These are phyloP conservation scores for Fistularia tabacaria DNA, from an alignment of 2,797 vertebrate genomes.

Conservation along the genomic window DNA sequence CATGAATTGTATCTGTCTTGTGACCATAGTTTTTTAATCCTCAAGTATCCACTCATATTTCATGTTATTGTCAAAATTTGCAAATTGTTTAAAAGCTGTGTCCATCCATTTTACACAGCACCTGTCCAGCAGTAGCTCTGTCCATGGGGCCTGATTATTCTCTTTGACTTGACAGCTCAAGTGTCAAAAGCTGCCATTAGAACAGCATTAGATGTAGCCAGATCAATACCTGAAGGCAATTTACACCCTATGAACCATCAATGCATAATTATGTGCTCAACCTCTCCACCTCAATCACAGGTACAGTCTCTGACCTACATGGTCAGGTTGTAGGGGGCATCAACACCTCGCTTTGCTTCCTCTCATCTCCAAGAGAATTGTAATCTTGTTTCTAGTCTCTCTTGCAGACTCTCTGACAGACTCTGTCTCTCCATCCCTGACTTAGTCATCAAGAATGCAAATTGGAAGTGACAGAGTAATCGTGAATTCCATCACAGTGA, in stretches of 20 bases:
- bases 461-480: constrained; percentile 68
- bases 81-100: constrained; percentile 25
- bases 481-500: constrained; percentile 52
- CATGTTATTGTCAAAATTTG: constrained; percentile 37
- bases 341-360: constrained; percentile 13
- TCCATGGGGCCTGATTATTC: constrained; percentile 47
- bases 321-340: constrained; percentile 17
- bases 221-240: constrained; percentile 58
- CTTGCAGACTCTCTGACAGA: constrained; percentile 21
- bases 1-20: constrained; percentile 17
- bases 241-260: constrained; percentile 30
- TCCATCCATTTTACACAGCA: constrained; percentile 32
- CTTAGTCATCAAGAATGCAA: constrained; percentile 57
- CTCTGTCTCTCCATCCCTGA: constrained; percentile 12
- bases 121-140: constrained; percentile 30
- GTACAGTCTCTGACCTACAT: constrained; percentile 22
- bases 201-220: constrained; percentile 50
- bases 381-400: constrained; percentile 21
- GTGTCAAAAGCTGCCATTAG: constrained; percentile 23
- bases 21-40: constrained; percentile 29
- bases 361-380: constrained; percentile 21
- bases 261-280: constrained; percentile 52
- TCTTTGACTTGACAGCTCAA: constrained; percentile 47
- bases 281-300: constrained; percentile 39
- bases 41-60: constrained; percentile 11